A percentile compares a stretch with the other conserved stretches of the same genome.
These are phyloP conservation scores for Chirona hameri DNA, from an alignment of 2,888 invertebrate genomes.

Conservation along the genomic window DNA sequence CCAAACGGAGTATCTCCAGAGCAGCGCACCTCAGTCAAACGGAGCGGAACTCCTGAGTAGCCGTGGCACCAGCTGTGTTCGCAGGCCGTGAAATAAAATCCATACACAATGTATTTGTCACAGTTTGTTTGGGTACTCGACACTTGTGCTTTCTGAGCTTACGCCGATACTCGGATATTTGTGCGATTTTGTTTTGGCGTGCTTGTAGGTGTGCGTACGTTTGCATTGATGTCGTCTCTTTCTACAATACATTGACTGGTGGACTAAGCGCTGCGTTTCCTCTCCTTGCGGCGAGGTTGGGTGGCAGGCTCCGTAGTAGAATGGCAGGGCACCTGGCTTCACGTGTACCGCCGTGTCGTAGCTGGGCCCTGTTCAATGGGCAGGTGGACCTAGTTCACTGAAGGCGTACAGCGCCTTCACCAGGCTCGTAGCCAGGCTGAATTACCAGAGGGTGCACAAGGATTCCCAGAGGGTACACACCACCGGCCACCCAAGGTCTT, in stretches of 20 bases:
- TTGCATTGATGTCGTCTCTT: background rate
- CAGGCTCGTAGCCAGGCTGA: too few relatives aligned
- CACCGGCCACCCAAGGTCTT: too few relatives aligned
- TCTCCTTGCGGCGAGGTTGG: too few relatives aligned
- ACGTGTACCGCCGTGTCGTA: too few relatives aligned
- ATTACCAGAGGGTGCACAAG: too few relatives aligned
- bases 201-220: background rate
- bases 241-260: constrained; percentile 22
- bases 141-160: constrained; percentile 7
- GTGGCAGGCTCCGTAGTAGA: too few relatives aligned
- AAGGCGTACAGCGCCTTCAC: too few relatives aligned
- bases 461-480: too few relatives aligned
- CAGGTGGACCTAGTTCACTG: too few relatives aligned
- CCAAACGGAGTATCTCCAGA: background rate
- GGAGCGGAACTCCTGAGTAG: background rate
- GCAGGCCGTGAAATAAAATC: background rate
- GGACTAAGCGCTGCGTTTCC: background rate
- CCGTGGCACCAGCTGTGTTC: background rate
- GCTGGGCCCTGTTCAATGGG: too few relatives aligned
- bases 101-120: background rate
- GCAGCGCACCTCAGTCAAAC: background rate
- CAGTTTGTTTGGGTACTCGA: background rate
- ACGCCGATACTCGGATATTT: background rate
- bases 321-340: too few relatives aligned
- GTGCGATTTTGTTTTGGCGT: background rate